These are phyloP conservation scores for Dreissena rostriformis DNA, from an alignment of 1,140 invertebrate species.

Conservation along the genomic window DNA sequence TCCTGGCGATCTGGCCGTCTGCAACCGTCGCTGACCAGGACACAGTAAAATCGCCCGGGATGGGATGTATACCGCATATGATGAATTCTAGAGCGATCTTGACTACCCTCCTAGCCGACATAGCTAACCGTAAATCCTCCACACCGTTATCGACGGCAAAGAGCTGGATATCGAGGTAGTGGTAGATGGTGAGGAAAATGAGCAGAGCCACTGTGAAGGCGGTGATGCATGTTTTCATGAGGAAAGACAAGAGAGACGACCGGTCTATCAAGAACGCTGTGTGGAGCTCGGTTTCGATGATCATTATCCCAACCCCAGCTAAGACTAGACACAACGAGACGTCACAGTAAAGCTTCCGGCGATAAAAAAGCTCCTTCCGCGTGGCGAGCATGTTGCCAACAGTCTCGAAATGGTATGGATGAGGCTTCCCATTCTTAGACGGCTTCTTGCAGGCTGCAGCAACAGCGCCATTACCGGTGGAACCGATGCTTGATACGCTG, in stretches of 20 bases:
- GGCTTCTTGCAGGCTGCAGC: no score
- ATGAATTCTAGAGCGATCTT: slow-evolving; percentile 75
- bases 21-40: slow-evolving; percentile 60
- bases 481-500: slow-evolving; percentile 12
- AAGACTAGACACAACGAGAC: slow-evolving; percentile 70
- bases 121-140: slow-evolving; percentile 76
- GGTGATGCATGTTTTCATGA: slow-evolving; percentile 74
- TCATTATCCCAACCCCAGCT: slow-evolving; percentile 75
- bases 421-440: slow-evolving; percentile 12
- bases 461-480: no score
- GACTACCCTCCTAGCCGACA: slow-evolving; percentile 64
- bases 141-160: slow-evolving; percentile 79
- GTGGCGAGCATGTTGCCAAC: slow-evolving; percentile 74
- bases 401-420: slow-evolving; percentile 65
- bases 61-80: slow-evolving; percentile 78
- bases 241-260: slow-evolving; percentile 59
- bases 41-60: slow-evolving; percentile 73
- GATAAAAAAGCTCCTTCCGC: slow-evolving; percentile 74
- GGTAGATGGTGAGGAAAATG: slow-evolving; percentile 73
- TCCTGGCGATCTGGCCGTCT: slow-evolving; percentile 53
- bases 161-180: slow-evolving; percentile 75
- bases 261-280: slow-evolving; percentile 63
- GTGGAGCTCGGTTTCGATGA: slow-evolving; percentile 75
- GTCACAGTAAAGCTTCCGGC: slow-evolving; percentile 71
- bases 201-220: slow-evolving; percentile 75